These are phyloP conservation scores for Clarias laeviceps DNA, from an alignment of 2,797 vertebrate species.

Conservation along the genomic window DNA sequence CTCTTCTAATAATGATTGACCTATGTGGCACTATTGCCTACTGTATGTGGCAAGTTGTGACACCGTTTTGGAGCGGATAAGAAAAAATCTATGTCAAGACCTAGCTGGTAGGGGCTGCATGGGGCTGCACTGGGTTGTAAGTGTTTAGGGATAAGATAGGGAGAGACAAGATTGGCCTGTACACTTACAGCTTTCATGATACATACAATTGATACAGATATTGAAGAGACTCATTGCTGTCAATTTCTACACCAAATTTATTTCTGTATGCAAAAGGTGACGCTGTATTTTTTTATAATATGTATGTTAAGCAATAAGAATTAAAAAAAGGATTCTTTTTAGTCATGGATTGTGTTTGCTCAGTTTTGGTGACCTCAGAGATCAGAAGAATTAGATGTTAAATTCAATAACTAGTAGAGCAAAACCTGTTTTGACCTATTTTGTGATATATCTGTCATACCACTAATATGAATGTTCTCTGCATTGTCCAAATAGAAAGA, in stretches of 20 bases:
- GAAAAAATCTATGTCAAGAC: not conserved
- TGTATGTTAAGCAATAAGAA: no score
- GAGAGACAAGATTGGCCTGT: not conserved
- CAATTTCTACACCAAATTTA: not conserved
- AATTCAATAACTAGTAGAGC: conserved; percentile 48
- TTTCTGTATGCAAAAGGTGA: not conserved
- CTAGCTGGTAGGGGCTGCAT: no score
- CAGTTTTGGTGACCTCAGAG: not conserved
- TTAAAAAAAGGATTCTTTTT: not conserved
- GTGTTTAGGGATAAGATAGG: not conserved
- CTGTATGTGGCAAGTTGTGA: not conserved
- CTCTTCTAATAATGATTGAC: not conserved
- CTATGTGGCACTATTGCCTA: no score
- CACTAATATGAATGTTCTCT: conserved; percentile 63
- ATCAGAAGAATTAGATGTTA: conserved; percentile 11
- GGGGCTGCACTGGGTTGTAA: not conserved
- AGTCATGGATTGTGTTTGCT: conserved; percentile 1
- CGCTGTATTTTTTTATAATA: not conserved
- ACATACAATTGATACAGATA: not conserved
- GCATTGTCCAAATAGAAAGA: conserved; percentile 56
- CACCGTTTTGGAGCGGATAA: not conserved
- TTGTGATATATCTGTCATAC: conserved; percentile 60
- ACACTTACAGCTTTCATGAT: not conserved
- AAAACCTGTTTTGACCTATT: conserved; percentile 27
- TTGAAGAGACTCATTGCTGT: not conserved